Conservation (phyloP, 2,888 invertebrate genomes). For the Andrena camellia region DNA sequence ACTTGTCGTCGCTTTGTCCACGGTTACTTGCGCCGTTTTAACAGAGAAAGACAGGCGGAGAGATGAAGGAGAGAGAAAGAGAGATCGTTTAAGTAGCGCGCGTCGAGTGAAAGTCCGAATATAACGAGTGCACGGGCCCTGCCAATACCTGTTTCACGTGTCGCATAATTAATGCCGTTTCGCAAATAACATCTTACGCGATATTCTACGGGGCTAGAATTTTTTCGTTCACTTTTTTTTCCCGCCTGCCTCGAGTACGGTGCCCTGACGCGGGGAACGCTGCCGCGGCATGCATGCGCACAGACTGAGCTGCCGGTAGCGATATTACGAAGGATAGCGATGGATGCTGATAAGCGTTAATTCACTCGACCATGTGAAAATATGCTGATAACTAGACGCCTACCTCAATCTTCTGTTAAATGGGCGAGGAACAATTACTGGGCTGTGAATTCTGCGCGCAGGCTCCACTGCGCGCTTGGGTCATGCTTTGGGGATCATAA, state of each 20-base stretch:
- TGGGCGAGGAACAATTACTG: not conserved
- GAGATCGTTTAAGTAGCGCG: constrained; percentile 75
- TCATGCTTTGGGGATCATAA: too few species aligned
- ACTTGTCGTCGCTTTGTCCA: constrained; percentile 52
- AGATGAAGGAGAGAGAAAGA: constrained; percentile 46
- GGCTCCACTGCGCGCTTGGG: too few species aligned
- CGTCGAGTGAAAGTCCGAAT: constrained; percentile 77
- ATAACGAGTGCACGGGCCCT: constrained; percentile 65
- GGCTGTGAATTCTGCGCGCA: not conserved
- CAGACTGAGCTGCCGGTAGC: not conserved
- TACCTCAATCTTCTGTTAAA: constrained; percentile 18
- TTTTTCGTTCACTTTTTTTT: not conserved
- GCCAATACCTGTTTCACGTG: constrained; percentile 69
- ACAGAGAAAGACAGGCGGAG: constrained; percentile 1
- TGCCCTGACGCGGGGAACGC: constrained; percentile 1
- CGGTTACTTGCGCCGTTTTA: constrained; percentile 55
- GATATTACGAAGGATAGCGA: constrained; percentile 18
- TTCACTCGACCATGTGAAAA: constrained; percentile 30
- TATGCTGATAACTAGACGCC: constrained; percentile 6
- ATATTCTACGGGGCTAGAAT: constrained; percentile 16
- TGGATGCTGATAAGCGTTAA: constrained; percentile 24
- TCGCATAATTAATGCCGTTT: constrained; percentile 68
- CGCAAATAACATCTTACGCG: constrained; percentile 47
- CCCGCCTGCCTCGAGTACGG: not conserved
- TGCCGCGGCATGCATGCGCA: not conserved